Evolutionary conservation across 2,797 vertebrate genomes (phyloP), one percentile per base, ranked within the genome.

Genomic region (Lepilemur septentrionalis): DNA sequence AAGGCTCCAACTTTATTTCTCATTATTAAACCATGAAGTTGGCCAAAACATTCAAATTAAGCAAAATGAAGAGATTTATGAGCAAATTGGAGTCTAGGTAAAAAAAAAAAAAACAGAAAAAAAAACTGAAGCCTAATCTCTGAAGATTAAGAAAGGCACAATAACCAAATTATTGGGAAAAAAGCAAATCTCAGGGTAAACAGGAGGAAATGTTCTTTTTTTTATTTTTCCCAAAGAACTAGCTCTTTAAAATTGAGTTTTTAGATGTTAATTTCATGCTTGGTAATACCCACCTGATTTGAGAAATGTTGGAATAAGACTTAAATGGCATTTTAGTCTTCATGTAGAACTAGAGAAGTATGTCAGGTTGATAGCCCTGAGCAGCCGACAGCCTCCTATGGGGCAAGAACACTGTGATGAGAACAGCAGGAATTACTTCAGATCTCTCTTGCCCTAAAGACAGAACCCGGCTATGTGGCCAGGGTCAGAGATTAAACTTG

Each of bases 1-100:
- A 98, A 98, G 96, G 91, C 93, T 98, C 95, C 97, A 98, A 93
- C 98, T 98, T 98, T 97, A 98, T 98, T 98, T 98, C 97, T 98
- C 98, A 98, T 98, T 98, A 98, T 98, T 98, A 98, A 98, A 98
- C 98, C 97, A 98, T 98, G 93, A 97, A 98, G 97, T 97, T 95
- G 97, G 98, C 96, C 91, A 97, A 98, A 98, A 98, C 97, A 98
- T 98, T 98, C 98, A 98, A 98, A 98, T 98, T 97, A 98, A 97
- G 94, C 97, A 96, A 98, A 98, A 98, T 97, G 95, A 97, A 95
- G 91, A 98, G 97, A 98, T 98, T 97, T 98, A 94, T 89, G 94
- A 97, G 96, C 93, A 98, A 98, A 98, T 96, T 98, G 97, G 97
- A 98, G 96, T 90, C 94, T 97, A 96, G 97, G 92, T 97, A 93